Base-by-base conservation (phyloP, 2,797 vertebrate genomes). In the Iguana delicatissima region DNA sequence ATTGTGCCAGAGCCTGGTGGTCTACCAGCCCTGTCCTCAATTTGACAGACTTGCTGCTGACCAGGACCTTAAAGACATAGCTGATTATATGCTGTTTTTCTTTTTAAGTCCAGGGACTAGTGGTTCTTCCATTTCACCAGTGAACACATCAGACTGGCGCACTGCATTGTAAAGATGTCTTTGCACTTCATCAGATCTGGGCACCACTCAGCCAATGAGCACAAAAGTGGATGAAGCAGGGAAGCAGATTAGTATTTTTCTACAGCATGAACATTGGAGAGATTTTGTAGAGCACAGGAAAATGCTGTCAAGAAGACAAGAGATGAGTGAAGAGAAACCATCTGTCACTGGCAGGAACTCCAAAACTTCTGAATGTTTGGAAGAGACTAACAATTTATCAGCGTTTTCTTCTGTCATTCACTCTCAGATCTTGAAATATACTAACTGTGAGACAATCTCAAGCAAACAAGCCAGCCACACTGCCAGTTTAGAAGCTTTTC, bases 321-420 rank as follows among this genome's bases (percentile, higher is more conserved):
- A 57, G 57, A 94, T 91, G 91, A 96, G 91, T 86, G 95, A 96
- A 94, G 95, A 95, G 94, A 96, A 96, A 93, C 95, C 96, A 96
- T 97, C 95, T 96, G 96, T 97, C 95, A 96, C 38, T 92, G 93
- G 95, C 95, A 96, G 89, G 91, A 91, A 95, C 89, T 96, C 92
- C 93, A 95, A 91, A 94, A 96, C 94, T 96, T 96, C 91, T 92
- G 94, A 94, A 92, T 96, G 93, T 95, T 93, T 94, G 92, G 90
- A 94, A 96, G 57, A 95, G 83, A 76, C 89, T 85, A 76, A 93
- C 89, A 92, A 95, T 96, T 96, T 94, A 95, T 96, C 94, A 90
- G 86, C 80, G 69, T 84, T 93, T 91, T 92, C 90, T 95, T 92
- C 93, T 90, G 92, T 89, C 92, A 93, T 95, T 95, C 88, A 5